Base-by-base conservation (phyloP, 2,888 invertebrate species). In the Sisyra terminalis region DNA sequence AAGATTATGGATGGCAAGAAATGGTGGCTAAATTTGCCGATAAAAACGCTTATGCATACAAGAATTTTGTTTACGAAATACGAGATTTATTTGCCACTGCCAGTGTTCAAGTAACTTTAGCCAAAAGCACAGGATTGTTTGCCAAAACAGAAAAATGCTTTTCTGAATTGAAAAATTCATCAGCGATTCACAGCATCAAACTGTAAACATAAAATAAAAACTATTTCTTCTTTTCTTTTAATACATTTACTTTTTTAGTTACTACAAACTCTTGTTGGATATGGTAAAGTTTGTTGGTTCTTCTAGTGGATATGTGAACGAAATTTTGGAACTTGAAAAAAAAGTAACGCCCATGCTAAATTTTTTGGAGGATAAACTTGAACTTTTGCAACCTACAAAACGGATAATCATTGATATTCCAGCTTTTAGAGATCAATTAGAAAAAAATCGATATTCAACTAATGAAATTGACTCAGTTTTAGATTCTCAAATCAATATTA, bases 1-100 rank as follows among this genome's bases (percentile, higher is more conserved):
- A 63, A 15, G 65, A 69, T 46, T 70, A 73, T 52, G 66, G 70
- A 44, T 73, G 73, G 73, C 70, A 71, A 44, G 41, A 40, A 11
- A 34, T 41, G 8, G 34, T 34, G 3, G 34, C n/a, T 13, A 41
- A 18, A 18, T 41, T 41, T 29, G 14, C 41, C 11, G 18, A 32
- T n/a, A 17, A 41, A 10, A 11, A 35, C 13, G 16, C 30, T 2
- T 32, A 41, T 24, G 17, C n/a, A 17, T 41, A 29, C 34, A 10
- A 29, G 13, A 34, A 41, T 18, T 41, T 41, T 34, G 34, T 29
- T 14, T 18, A 9, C 8, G 18, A 32, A n/a, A 13, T 41, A 11
- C 41, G 30, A 17, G 41, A 41, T 18, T 18, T 41, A n/a, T 18
- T 41, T 18, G 34, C 18, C 17, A 34, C 34, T 4, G 11, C 37